These are phyloP conservation scores for Empidonax alnorum DNA, from an alignment of 2,113 vertebrate species.

Conservation along the genomic window DNA sequence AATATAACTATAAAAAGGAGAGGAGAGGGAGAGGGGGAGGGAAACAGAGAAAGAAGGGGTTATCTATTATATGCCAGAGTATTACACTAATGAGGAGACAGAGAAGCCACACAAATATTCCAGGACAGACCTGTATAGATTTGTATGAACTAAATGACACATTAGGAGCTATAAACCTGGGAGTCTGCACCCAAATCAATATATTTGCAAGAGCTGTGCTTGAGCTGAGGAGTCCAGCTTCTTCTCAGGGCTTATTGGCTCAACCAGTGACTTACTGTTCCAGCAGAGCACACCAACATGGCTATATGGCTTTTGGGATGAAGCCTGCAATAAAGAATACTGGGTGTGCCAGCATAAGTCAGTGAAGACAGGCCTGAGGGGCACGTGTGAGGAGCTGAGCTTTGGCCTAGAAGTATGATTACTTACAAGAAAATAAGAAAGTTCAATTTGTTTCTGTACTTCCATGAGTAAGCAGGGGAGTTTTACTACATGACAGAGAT, in stretches of 20 bases:
- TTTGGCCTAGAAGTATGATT: neutral
- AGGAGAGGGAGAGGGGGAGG: neutral
- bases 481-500: neutral
- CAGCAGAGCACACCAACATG: neutral
- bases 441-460: neutral
- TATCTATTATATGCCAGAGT: neutral
- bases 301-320: neutral
- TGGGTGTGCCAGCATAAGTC: rapidly evolving
- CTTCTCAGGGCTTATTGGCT: neutral
- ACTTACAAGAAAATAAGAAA: neutral
- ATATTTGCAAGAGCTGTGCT: neutral
- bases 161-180: neutral
- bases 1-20: neutral
- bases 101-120: neutral
- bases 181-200: neutral
- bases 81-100: neutral
- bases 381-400: neutral
- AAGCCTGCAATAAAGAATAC: neutral
- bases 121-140: neutral
- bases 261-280: neutral
- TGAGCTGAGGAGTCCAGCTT: neutral
- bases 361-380: neutral
- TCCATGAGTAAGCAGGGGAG: neutral
- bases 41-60: neutral
- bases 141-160: neutral